Conservation (phyloP, 2,797 vertebrate species). For the Paedocypris micromegethes region DNA sequence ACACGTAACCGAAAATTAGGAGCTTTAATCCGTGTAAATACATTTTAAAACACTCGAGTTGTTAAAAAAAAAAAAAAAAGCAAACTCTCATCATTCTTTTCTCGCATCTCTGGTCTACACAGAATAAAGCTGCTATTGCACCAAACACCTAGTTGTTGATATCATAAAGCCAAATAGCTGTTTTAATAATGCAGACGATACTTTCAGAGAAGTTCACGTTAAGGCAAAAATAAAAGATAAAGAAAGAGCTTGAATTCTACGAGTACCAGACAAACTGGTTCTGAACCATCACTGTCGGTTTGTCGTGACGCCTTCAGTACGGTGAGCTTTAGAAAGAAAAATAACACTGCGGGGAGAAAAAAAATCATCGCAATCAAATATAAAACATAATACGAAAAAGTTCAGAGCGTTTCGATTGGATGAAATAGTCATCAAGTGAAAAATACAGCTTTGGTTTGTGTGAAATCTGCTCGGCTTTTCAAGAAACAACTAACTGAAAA, state of each 20-base stretch:
- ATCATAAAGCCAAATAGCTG: slow-evolving; percentile 29
- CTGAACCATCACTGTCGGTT: slow-evolving; percentile 46
- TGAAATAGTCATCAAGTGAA: slow-evolving; percentile 49
- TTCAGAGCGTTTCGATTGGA: slow-evolving; percentile 11
- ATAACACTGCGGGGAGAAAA: slow-evolving; percentile 46
- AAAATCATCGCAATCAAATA: slow-evolving; percentile 52
- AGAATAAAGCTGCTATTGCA: slow-evolving; percentile 20
- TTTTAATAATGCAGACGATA: slow-evolving; percentile 30
- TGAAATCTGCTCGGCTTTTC: slow-evolving; percentile 48
- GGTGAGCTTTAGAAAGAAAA: slow-evolving; percentile 43
- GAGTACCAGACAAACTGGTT: slow-evolving; percentile 42
- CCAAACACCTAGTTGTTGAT: slow-evolving; percentile 20
- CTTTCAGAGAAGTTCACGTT: slow-evolving; percentile 38
- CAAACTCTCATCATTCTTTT: too few species aligned
- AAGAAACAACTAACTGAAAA: slow-evolving; percentile 26
- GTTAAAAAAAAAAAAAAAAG: not conserved
- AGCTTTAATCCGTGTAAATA: not conserved
- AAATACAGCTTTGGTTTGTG: slow-evolving; percentile 56
- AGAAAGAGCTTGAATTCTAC: slow-evolving; percentile 47
- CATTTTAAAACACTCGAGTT: not conserved
- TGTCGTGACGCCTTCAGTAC: slow-evolving; percentile 45
- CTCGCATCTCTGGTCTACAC: slow-evolving; percentile 15
- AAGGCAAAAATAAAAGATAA: slow-evolving; percentile 68
- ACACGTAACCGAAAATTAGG: not conserved
- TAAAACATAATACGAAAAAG: slow-evolving; percentile 49